Base-by-base conservation (phyloP, 2,888 invertebrate genomes). In the Drosophila kambysellisi region DNA sequence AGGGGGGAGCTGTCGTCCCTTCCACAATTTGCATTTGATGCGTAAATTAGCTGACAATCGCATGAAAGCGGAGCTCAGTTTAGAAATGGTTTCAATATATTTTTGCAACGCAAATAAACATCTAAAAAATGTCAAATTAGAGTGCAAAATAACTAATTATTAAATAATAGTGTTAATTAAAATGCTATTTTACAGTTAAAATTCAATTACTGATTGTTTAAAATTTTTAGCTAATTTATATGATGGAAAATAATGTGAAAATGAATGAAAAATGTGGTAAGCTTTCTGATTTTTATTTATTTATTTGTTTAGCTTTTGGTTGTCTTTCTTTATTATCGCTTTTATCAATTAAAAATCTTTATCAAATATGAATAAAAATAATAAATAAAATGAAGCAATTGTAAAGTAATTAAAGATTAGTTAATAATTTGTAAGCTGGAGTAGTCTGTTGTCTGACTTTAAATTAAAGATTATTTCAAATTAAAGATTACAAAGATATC, bases 11-110 rank as follows among this genome's bases (percentile, higher is more conserved):
- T 68, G 54, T 64, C 61, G 48, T 29, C 29, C 43, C 53, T 32
- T 35, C 20, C 29, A 46, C 60, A 71, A 82, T 77, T 86, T 85
- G 81, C 82, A 84, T 88, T 90, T 75, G 74, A 76, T 77, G 89
- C 87, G 73, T 77, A 80, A 88, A 83, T 88, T 88, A 79, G 70
- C 70, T 59, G 72, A 32, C 79, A 81, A 69, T 70, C 37, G 7
- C 29, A 8, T 29, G 12, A 35, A 35, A 53, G 35, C 9, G 3
- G 17, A 7, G 17, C 25, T 6, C 35, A 25, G 25, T 12, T 64
- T 32, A 25, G 33, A 6, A 30, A 48, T n/a, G 12, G n/a, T 30
- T 5, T 30, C 33, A 33, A 15, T 12, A 8, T 2, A 43, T 43
- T 43, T 1, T 15, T 41, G 8, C 8, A 8, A 46, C 7, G 6